Evolutionary conservation across 2,888 invertebrate species (phyloP), one percentile per base, ranked within the genome.

Genomic region (Drosophila seclusa): DNA sequence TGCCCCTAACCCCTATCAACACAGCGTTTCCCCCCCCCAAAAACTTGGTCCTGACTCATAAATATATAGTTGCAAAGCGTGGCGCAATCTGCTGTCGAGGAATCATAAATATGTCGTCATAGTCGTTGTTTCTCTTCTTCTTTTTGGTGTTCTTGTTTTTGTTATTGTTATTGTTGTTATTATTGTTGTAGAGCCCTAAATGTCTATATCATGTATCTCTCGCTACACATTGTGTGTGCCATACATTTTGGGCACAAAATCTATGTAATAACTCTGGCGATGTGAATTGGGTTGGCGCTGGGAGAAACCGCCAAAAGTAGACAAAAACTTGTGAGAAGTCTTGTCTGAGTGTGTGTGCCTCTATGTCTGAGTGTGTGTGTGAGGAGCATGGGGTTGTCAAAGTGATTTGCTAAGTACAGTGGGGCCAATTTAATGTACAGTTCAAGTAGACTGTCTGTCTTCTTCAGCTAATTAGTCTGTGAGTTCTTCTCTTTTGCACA

Each of bases 61-160:
- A 87, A 83, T 79, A 83, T 63, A 84, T 68, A 68, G 68, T 67
- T 70, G 75, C 65, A 69, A 82, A 85, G 77, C 70, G 66, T n/a
- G 55, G 52, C 53, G 57, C 53, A 52, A 27, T 60, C 48, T 53
- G 73, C 72, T 53, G 57, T 52, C 52, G 48, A 71, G 73, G 73
- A 78, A 74, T 79, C 87, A 85, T 89, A 87, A 87, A 87, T 87
- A 87, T 89, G 86, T 87, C 80, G 76, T 83, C 87, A 76, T 81
- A 60, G 63, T 69, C 52, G 54, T 66, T 62, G 62, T 52, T 55
- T 21, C 18, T 36, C 48, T 49, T 32, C n/a, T 49, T 49, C 58
- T 45, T 21, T 21, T 36, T 54, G 34, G 18, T 58, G 58, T 48
- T 48, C 21, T 27, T 50, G 18, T 34, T 49, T 27, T 54, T 63